Evolutionary conservation across 2,888 invertebrate species (phyloP), one percentile per base, ranked within the genome.

Genomic region (Hypomecis punctinalis): DNA sequence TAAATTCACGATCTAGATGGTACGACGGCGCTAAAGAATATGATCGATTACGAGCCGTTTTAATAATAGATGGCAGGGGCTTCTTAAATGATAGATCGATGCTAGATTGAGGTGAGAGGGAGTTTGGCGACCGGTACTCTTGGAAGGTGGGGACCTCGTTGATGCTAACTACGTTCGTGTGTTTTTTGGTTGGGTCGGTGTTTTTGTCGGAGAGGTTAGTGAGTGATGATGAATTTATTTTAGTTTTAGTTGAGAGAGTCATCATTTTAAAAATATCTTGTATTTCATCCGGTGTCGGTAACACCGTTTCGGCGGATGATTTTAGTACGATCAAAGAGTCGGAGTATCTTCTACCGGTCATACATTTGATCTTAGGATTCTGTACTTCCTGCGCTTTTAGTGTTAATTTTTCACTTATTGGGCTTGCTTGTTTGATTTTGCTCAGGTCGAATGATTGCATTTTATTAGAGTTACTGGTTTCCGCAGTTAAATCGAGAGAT

Each of bases 131-230:
- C 47, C 79, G 84, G 79, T 93, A 94, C 79, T 94, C 94, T 83
- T 91, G 93, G 78, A 91, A 91, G 68, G 90, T 89, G 43, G 93
- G 93, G 63, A 90, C 84, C 76, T 94, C 93, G 71, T 93, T 93
- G 55, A 93, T 94, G 77, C 92, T 94, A 69, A 94, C 93, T 68
- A 88, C 85, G 76, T 90, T 92, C 72, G 80, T 72, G 47, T 76
- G 79, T 68, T 81, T 88, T 74, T 78, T 86, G 48, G 39, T 43
- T 45, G 56, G 5, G 67, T 81, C 83, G 33, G 65, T 67, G 37
- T 69, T 68, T 23, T 33, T 33, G 37, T 75, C 68, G 5, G 49
- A 39, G 23, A 61, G 53, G 40, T 67, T 56, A 13, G 52, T 63
- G 39, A 61, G 61, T 8, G 65, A 65, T 45, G 62, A 54, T n/a